Evolutionary conservation across 2,797 vertebrate genomes (phyloP).

Genomic region (Chaetophractus vellerosus): DNA sequence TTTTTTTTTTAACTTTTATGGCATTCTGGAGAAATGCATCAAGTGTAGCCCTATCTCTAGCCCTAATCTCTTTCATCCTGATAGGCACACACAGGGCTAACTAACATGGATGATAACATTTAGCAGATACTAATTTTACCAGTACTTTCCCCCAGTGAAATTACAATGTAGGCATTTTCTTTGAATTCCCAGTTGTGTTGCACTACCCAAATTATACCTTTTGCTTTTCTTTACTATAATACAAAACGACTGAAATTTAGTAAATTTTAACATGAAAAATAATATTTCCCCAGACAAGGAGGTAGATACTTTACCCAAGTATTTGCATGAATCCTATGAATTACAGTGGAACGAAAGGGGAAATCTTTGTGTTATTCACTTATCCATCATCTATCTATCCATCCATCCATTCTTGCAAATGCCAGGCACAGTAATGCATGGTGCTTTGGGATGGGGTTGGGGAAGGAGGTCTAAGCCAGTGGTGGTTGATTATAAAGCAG

Average conservation of each 20-base stretch:
- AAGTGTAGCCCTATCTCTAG: background rate
- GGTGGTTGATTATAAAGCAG: background rate
- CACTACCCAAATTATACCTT: no score
- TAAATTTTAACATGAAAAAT: slow-evolving; percentile 61
- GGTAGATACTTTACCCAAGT: background rate
- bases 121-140: background rate
- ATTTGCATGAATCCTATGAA: slow-evolving; percentile 21
- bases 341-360: slow-evolving; percentile 16
- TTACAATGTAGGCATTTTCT: background rate
- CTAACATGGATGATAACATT: background rate
- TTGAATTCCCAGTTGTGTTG: background rate
- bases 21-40: background rate
- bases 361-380: background rate
- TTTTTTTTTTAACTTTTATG: slow-evolving; percentile 11
- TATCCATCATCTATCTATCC: background rate
- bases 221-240: slow-evolving; percentile 10
- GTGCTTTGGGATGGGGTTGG: background rate
- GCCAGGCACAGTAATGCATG: background rate
- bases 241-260: background rate
- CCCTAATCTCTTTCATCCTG: background rate
- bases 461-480: background rate
- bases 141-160: background rate
- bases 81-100: background rate
- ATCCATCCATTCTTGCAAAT: background rate
- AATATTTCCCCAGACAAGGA: slow-evolving; percentile 20